A percentile compares a stretch with the other conserved stretches of the same genome.
These are phyloP conservation scores for Mastomys natalensis DNA, from an alignment of 2,113 vertebrate species.

Conservation along the genomic window DNA sequence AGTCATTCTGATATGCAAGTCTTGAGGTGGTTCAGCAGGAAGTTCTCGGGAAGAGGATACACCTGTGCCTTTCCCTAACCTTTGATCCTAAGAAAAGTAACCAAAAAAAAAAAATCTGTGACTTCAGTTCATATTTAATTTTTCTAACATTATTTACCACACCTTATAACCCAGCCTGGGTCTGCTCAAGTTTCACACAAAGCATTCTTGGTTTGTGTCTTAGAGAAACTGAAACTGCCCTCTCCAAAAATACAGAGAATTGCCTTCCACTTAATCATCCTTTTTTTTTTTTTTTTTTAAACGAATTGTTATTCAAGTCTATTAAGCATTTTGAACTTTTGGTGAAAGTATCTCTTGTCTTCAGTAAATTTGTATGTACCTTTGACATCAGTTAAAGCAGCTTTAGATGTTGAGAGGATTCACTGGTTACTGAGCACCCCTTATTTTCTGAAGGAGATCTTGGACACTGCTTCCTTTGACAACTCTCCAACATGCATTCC, in stretches of 20 bases:
- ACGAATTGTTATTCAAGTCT: background rate
- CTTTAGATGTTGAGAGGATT: background rate
- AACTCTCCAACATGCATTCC: background rate
- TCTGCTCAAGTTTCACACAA: background rate
- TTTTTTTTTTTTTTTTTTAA: no score
- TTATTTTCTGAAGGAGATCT: background rate
- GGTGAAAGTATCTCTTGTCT: background rate
- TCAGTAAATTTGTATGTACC: background rate
- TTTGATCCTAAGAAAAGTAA: background rate
- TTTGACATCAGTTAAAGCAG: background rate
- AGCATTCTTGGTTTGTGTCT: slow-evolving; percentile 20
- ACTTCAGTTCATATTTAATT: background rate
- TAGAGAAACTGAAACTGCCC: background rate
- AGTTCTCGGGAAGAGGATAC: background rate
- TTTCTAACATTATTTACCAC: background rate
- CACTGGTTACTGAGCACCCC: background rate
- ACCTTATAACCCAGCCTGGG: background rate
- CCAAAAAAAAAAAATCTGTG: background rate
- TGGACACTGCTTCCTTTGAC: background rate
- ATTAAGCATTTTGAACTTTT: background rate
- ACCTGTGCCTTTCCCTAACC: background rate
- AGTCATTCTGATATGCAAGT: background rate
- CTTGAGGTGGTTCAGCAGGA: background rate
- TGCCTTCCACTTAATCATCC: background rate
- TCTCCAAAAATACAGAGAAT: background rate